Evolutionary conservation across 64 coral and sea anemone species (phyloP), one percentile per base, ranked within the genome.

Genomic region (Astreopora myriophthalma): DNA sequence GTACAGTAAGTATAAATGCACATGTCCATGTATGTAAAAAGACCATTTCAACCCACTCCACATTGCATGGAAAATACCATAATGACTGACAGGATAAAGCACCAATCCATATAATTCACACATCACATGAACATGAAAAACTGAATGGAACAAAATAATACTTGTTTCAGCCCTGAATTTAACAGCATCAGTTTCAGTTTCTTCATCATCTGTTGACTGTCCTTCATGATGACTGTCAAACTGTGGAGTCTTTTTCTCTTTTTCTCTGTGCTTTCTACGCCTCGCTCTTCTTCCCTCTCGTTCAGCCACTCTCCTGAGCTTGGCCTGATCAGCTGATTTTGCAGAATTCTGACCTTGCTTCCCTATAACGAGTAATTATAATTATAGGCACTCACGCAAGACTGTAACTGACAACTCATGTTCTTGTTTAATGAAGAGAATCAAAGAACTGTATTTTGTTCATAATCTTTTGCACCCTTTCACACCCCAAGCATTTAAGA

Each of bases 191-290:
- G 79, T 81, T 84, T 95, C 94, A 88, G 90, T 95, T 83, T 99
- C 94, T 85, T 99, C 97, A 10, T 99, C 97, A 93, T 99, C 97
- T 49, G 80, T 93, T 35, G 97, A 99, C 36, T 95, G 86, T 79
- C 97, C 97, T 74, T 99, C 97, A 87, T 99, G 97, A 84, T 99
- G 88, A 66, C 14, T 85, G 39, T 96, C 89, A 8, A 82, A 24
- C 19, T 89, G 77, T 61, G 30, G 28, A 68, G 76, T 40, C 85
- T 87, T 71, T 48, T 69, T 82, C 70, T 79, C 74, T 36, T 88
- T 55, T 69, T 98, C 97, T 90, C 97, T 80, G 23, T 95, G 89
- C 48, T 92, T 92, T 26, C 91, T 75, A 0, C 97, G 81, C 6
- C 97, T 85, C 69, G 86, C 95, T 70, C 85, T 95, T 74, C 97